Conservation (phyloP, 2,888 invertebrate genomes). For the Stomorhina lunata region DNA sequence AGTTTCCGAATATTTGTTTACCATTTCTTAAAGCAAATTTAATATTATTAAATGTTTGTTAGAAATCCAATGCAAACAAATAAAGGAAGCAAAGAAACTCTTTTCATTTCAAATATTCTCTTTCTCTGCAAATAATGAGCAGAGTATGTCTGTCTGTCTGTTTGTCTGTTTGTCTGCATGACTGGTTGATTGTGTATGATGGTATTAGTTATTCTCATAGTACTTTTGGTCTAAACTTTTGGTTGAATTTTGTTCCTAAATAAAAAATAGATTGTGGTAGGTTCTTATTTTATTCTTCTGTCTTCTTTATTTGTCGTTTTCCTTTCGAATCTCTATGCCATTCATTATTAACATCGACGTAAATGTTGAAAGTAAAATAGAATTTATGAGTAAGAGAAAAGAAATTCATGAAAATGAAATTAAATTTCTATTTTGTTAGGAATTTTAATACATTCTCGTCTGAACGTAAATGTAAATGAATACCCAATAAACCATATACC, state of each 20-base stretch:
- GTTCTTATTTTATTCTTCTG: conserved; percentile 26
- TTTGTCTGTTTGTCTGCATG: neutral
- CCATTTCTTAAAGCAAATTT: too few relatives aligned
- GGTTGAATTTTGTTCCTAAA: conserved; percentile 37
- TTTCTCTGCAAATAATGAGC: neutral
- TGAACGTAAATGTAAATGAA: too few relatives aligned
- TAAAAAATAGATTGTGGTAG: conserved; percentile 61
- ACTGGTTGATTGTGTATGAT: neutral
- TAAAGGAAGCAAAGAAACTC: too few relatives aligned
- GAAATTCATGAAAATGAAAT: conserved; percentile 18
- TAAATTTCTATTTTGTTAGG: conserved; percentile 14
- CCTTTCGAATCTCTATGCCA: conserved; percentile 7
- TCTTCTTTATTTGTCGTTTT: neutral
- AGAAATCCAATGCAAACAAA: too few relatives aligned
- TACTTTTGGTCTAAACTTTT: conserved; percentile 10
- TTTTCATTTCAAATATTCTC: conserved; percentile 18
- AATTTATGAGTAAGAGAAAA: neutral
- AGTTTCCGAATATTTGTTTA: too few relatives aligned
- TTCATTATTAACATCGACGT: neutral
- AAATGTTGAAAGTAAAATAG: conserved; percentile 26
- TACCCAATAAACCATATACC: too few relatives aligned
- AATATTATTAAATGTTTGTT: too few relatives aligned
- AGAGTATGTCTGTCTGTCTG: neutral
- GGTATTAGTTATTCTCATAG: neutral
- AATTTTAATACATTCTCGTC: too few relatives aligned